These are phyloP conservation scores for Megaceryle maxima DNA, from an alignment of 2,113 vertebrate species.

Conservation along the genomic window DNA sequence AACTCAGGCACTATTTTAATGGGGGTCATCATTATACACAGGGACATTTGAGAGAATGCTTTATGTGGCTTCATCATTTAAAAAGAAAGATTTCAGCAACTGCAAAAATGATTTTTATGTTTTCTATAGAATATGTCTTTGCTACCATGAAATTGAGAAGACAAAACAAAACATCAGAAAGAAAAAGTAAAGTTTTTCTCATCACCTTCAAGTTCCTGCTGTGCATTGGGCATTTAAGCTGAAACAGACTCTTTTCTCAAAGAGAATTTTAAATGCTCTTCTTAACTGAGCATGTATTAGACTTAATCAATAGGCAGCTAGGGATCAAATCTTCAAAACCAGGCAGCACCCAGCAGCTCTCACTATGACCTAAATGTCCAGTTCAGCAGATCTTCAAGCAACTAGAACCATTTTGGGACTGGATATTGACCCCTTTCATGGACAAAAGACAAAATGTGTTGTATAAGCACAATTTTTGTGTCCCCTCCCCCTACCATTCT, in stretches of 20 bases:
- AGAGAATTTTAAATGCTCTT: not conserved
- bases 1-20: not conserved
- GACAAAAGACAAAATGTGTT: not conserved
- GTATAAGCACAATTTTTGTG: not conserved
- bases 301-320: conserved; percentile 8
- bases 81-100: not conserved
- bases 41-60: not conserved
- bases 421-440: not conserved
- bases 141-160: not conserved
- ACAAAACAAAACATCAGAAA: not conserved
- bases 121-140: not conserved
- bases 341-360: conserved; percentile 2
- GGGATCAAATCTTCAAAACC: not conserved
- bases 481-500: not conserved
- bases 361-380: not conserved
- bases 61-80: not conserved
- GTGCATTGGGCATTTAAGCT: not conserved
- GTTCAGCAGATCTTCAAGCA: not conserved
- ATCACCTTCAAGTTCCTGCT: not conserved
- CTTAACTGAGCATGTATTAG: not conserved
- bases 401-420: not conserved
- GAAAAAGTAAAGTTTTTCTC: not conserved
- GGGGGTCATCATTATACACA: not conserved
- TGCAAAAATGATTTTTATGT: not conserved
- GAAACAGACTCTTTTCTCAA: not conserved